A percentile compares a stretch with the other conserved stretches of the same genome.
Evolutionary conservation across 2,113 vertebrate species (phyloP).

Genomic region (Mormyrus iriodes): DNA sequence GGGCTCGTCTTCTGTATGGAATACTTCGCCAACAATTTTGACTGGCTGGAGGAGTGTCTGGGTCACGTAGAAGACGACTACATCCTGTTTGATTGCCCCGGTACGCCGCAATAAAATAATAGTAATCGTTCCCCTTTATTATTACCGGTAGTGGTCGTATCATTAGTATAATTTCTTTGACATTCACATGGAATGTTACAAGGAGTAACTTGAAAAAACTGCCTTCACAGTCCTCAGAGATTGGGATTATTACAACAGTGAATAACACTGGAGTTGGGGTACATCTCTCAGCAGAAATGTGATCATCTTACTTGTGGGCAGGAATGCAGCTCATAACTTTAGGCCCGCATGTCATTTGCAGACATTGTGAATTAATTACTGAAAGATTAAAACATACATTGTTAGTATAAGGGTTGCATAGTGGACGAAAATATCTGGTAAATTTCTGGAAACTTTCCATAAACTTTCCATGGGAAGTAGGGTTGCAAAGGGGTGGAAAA

Average conservation of each 20-base stretch:
- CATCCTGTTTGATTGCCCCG: constrained; percentile 93
- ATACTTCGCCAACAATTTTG: constrained; percentile 89
- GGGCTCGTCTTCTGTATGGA: constrained; percentile 98
- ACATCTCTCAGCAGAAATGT: neutral
- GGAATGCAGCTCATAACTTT: neutral
- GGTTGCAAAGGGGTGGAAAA: too few relatives aligned
- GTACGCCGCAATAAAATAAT: constrained; percentile 48
- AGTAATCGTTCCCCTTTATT: neutral
- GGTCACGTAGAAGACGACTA: constrained; percentile 94
- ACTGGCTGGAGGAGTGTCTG: constrained; percentile 84
- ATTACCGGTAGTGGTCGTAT: neutral
- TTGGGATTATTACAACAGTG: neutral
- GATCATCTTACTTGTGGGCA: neutral
- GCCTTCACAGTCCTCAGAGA: neutral
- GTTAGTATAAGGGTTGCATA: too few relatives aligned
- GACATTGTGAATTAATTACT: neutral
- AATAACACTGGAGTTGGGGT: neutral
- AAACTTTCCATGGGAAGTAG: too few relatives aligned
- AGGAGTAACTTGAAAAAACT: neutral
- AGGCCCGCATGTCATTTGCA: neutral
- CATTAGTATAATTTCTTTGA: neutral
- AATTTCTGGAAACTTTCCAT: too few relatives aligned
- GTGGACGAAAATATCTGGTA: too few relatives aligned
- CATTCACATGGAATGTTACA: neutral
- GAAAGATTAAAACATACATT: neutral